Evolutionary conservation across 2,888 invertebrate species (phyloP).

Genomic region (Torymus texanus): DNA sequence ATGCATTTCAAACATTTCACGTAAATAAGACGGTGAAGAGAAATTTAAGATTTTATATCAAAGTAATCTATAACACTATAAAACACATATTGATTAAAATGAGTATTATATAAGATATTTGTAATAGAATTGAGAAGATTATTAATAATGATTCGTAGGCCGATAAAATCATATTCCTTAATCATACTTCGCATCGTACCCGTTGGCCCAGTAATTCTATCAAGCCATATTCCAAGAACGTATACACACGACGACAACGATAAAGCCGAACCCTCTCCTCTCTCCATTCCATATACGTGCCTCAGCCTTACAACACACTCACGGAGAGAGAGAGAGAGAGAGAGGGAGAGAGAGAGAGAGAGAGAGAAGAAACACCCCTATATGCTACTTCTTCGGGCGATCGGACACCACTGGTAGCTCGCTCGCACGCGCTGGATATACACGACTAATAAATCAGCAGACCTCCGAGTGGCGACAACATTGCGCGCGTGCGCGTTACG

Average conservation of each 20-base stretch:
- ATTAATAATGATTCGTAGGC: too few relatives aligned
- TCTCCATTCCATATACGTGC: slow-evolving; percentile 52
- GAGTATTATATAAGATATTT: too few relatives aligned
- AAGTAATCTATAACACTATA: too few relatives aligned
- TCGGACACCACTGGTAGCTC: slow-evolving; percentile 42
- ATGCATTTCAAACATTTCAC: too few relatives aligned
- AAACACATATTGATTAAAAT: too few relatives aligned
- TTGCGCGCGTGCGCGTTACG: slow-evolving; percentile 58
- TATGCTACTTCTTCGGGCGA: slow-evolving; percentile 35
- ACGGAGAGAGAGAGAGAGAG: too few relatives aligned
- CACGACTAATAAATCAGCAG: slow-evolving; percentile 67
- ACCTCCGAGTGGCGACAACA: slow-evolving; percentile 63
- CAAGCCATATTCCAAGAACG: slow-evolving; percentile 11
- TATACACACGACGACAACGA: not conserved
- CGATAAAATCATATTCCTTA: too few relatives aligned
- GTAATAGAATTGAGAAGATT: too few relatives aligned
- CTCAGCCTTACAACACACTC: not conserved
- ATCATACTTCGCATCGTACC: too few relatives aligned
- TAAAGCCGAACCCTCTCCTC: slow-evolving; percentile 17
- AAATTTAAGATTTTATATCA: too few relatives aligned
- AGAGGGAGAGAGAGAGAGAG: not conserved
- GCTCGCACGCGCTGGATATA: slow-evolving; percentile 54
- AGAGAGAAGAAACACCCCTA: not conserved
- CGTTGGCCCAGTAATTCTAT: not conserved
- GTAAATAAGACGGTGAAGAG: too few relatives aligned